A percentile compares a stretch with the other conserved stretches of the same genome.
phyloP scores from a whole-genome alignment of 2,797 vertebrate genomes.

The Taeniopygia guttata region DNA sequence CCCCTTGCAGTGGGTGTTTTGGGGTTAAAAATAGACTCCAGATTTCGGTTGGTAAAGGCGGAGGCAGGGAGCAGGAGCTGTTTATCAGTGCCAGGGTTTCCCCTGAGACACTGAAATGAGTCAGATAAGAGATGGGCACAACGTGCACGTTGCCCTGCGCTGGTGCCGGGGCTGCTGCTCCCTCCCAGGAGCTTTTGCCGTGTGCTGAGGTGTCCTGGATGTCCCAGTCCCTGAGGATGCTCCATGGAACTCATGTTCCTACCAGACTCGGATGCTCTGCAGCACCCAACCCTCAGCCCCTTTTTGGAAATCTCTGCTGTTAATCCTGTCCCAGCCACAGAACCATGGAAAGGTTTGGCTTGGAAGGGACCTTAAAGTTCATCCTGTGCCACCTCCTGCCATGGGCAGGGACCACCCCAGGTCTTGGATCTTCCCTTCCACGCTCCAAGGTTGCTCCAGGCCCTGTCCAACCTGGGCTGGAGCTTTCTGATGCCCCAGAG shows the following conservation, averaged over 20 bases:
- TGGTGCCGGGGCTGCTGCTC: background rate
- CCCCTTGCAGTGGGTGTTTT: background rate
- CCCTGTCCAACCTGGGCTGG: background rate
- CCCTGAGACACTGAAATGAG: conserved; percentile 40
- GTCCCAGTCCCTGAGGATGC: background rate
- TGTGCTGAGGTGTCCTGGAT: background rate
- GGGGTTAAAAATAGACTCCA: conserved; percentile 64
- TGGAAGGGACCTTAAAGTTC: background rate
- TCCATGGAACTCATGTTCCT: accelerated
- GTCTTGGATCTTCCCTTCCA: background rate
- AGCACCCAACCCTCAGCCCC: background rate
- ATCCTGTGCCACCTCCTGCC: background rate
- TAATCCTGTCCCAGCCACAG: background rate
- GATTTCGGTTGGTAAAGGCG: conserved; percentile 43
- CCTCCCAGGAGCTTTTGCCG: accelerated
- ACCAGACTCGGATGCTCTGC: accelerated
- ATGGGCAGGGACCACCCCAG: background rate
- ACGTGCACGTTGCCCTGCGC: background rate
- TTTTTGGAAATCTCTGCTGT: background rate
- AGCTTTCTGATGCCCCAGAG: accelerated
- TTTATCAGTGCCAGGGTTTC: conserved; percentile 57
- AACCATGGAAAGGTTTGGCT: background rate
- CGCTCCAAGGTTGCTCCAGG: background rate
- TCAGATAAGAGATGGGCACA: conserved; percentile 50
- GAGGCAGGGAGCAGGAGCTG: conserved; percentile 53